Evolutionary conservation across 2,888 invertebrate genomes (phyloP).

Genomic region (Dolomedes plantarius): DNA sequence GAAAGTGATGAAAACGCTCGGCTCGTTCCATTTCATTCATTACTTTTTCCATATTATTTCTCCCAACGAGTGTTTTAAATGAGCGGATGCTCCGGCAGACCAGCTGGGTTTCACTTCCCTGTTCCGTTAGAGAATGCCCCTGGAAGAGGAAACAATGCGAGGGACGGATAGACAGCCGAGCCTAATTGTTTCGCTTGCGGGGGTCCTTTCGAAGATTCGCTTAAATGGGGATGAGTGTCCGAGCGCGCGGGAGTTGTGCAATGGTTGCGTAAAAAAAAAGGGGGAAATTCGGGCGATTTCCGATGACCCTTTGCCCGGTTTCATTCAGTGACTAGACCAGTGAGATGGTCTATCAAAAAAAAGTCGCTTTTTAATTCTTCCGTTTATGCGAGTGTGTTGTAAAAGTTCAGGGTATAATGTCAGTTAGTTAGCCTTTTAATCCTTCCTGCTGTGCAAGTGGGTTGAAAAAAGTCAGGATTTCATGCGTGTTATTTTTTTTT

Average conservation of each 20-base stretch:
- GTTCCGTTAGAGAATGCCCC: background rate
- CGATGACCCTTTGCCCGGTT: background rate
- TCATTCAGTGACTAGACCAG: background rate
- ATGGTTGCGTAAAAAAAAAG: background rate
- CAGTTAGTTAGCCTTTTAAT: too few relatives aligned
- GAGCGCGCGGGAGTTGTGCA: background rate
- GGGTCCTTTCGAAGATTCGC: too few relatives aligned
- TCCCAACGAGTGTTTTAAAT: background rate
- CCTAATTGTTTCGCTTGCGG: too few relatives aligned
- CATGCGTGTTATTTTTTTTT: too few relatives aligned
- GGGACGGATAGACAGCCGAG: too few relatives aligned
- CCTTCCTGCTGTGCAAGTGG: too few relatives aligned
- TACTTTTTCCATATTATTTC: background rate
- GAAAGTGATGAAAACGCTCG: constrained; percentile 1
- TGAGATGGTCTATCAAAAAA: background rate
- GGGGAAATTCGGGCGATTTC: background rate
- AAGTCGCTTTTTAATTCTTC: too few relatives aligned
- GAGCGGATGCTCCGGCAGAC: background rate
- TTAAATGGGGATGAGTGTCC: too few relatives aligned
- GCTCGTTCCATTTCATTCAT: background rate
- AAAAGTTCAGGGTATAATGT: too few relatives aligned
- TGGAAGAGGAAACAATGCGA: too few relatives aligned
- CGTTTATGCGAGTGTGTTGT: too few relatives aligned
- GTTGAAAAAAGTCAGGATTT: too few relatives aligned
- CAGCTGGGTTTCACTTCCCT: background rate